phyloP scores from a whole-genome alignment of 2,113 vertebrate genomes.

The Heterotilapia buettikoferi region DNA sequence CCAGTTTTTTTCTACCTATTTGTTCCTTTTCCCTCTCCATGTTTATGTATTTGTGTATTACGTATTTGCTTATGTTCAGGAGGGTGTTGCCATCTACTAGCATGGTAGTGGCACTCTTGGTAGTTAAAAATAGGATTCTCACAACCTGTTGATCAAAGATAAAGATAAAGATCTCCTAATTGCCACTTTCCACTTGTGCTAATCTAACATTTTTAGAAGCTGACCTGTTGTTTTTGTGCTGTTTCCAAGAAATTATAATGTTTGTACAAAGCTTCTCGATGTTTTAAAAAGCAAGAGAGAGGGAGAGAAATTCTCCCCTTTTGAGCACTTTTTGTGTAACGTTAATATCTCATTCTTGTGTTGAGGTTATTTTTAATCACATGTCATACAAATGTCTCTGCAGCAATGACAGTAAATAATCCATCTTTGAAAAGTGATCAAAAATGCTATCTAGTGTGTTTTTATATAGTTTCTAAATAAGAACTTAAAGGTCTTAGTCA shows the following conservation, averaged over 20 bases:
- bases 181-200: not conserved
- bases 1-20: not conserved
- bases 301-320: not conserved
- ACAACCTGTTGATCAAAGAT: fast-evolving
- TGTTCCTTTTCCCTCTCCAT: not conserved
- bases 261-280: not conserved
- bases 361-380: not conserved
- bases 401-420: not conserved
- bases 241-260: not conserved
- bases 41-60: not conserved
- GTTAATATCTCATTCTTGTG: not conserved
- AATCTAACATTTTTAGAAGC: not conserved
- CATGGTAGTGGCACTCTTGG: not conserved
- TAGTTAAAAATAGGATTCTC: not conserved
- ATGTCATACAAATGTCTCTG: not conserved
- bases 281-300: not conserved
- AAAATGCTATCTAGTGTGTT: not conserved
- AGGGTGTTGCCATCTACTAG: not conserved
- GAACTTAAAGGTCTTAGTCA: not conserved
- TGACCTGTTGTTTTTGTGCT: not conserved
- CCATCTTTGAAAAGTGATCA: not conserved
- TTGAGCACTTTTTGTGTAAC: not conserved
- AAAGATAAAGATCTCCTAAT: fast-evolving
- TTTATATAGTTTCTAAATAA: not conserved
- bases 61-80: not conserved